These are phyloP conservation scores for Littorina saxatilis DNA, from an alignment of 1,140 invertebrate genomes.

Conservation along the genomic window DNA sequence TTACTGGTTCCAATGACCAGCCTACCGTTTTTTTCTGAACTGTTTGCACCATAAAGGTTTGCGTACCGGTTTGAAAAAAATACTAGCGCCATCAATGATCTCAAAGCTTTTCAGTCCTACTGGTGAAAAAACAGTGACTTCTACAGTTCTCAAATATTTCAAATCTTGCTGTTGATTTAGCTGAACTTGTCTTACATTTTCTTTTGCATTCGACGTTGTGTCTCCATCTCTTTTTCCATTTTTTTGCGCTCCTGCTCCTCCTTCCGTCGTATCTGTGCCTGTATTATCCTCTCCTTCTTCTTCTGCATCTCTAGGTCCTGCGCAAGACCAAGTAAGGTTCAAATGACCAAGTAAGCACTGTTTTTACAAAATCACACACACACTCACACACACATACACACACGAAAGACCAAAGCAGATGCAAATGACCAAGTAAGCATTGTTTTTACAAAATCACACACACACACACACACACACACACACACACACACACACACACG, in stretches of 20 bases:
- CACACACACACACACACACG: not conserved
- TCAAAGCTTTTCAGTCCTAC: no score
- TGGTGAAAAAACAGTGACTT: no score
- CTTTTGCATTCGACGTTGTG: slow-evolving; percentile 84
- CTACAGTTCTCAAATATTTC: no score
- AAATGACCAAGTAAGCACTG: not conserved
- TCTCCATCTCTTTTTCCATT: slow-evolving; percentile 87
- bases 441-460: not conserved
- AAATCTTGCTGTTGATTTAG: no score
- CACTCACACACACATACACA: not conserved
- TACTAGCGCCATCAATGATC: no score
- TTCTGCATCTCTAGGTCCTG: slow-evolving; percentile 91
- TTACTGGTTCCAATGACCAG: no score
- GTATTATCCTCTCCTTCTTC: slow-evolving; percentile 91
- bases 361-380: not conserved
- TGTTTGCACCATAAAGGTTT: no score
- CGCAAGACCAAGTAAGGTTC: slow-evolving; percentile 79
- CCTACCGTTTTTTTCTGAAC: no score
- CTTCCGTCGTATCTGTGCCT: slow-evolving; percentile 89
- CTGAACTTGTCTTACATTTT: slow-evolving; percentile 66
- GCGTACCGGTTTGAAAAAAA: no score
- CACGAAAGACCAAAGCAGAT: not conserved
- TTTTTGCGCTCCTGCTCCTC: slow-evolving; percentile 86
- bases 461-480: slow-evolving; percentile 14
- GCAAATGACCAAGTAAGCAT: no score